phyloP scores from a whole-genome alignment of 1,140 invertebrate species.

The Pogonognathellus flavescens region DNA sequence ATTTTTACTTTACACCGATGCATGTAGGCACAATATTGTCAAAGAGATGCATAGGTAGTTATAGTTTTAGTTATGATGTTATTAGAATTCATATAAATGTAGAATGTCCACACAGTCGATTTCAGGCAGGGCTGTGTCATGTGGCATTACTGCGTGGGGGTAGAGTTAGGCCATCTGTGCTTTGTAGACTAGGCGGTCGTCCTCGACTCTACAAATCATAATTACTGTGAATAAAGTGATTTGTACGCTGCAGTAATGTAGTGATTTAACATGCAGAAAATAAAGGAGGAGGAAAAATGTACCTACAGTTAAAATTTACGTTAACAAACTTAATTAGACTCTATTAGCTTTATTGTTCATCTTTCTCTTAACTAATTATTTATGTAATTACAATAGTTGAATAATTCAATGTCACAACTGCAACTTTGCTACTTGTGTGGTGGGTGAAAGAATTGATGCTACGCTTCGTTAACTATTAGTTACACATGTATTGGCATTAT shows the following conservation, averaged over 20 bases:
- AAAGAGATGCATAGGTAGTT: not conserved
- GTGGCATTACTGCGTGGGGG: not conserved
- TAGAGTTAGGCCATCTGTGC: conserved; percentile 24
- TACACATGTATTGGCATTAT: too few relatives aligned
- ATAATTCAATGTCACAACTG: not conserved
- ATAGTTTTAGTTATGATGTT: not conserved
- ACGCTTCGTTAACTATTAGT: too few relatives aligned
- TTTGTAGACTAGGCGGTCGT: conserved; percentile 5
- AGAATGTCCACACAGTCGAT: not conserved
- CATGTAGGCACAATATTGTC: too few relatives aligned
- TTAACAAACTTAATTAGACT: conserved; percentile 16
- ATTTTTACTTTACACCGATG: too few relatives aligned
- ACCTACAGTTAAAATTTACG: not conserved
- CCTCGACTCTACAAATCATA: conserved; percentile 9
- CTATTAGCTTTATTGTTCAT: conserved; percentile 6
- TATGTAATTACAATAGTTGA: conserved; percentile 15
- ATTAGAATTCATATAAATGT: not conserved
- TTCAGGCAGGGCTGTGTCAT: not conserved
- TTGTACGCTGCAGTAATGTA: not conserved
- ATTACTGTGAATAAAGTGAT: conserved; percentile 3
- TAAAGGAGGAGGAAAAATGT: not conserved
- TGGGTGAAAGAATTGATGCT: too few relatives aligned
- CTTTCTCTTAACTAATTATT: not conserved
- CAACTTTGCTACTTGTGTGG: too few relatives aligned
- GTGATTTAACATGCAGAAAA: not conserved